Percentiles rank a stretch among this genome's conserved stretches.
Evolutionary conservation across 2,888 invertebrate species (phyloP).

Genomic region (Pyrrhia umbra): DNA sequence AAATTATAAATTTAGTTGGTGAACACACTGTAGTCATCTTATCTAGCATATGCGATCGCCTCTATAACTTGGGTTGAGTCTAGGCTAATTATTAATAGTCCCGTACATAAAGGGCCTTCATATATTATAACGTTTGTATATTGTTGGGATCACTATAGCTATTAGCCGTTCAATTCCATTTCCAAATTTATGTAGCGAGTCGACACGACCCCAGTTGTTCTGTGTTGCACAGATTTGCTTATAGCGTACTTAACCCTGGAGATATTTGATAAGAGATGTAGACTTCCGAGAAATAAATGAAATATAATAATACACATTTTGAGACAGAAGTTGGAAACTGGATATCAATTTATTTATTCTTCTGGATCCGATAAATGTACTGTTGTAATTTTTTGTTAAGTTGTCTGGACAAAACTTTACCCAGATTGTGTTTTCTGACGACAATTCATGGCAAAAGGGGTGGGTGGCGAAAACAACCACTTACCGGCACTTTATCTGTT

Average conservation of each 20-base stretch:
- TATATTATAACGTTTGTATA: conserved; percentile 8
- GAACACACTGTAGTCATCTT: background rate
- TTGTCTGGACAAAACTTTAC: background rate
- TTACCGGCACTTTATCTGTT: background rate
- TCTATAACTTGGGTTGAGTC: background rate
- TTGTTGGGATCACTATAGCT: conserved; percentile 1
- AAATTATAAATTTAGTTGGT: conserved; percentile 3
- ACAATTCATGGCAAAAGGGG: background rate
- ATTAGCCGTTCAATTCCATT: conserved; percentile 32
- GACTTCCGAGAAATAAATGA: no score
- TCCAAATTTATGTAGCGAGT: conserved; percentile 26
- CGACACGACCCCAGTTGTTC: conserved; percentile 15
- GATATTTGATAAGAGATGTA: no score
- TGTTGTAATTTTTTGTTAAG: no score
- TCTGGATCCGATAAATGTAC: no score
- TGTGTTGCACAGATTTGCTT: conserved; percentile 21
- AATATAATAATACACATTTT: no score
- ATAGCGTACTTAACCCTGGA: no score
- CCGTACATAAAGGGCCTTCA: conserved; percentile 10
- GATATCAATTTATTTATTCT: no score
- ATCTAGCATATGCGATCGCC: background rate
- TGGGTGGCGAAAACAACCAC: background rate
- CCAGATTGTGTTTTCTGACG: background rate
- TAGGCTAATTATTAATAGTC: conserved; percentile 23
- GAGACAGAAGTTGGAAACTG: no score